phyloP scores from a whole-genome alignment of 2,113 vertebrate genomes.

The Apeltes quadracus region DNA sequence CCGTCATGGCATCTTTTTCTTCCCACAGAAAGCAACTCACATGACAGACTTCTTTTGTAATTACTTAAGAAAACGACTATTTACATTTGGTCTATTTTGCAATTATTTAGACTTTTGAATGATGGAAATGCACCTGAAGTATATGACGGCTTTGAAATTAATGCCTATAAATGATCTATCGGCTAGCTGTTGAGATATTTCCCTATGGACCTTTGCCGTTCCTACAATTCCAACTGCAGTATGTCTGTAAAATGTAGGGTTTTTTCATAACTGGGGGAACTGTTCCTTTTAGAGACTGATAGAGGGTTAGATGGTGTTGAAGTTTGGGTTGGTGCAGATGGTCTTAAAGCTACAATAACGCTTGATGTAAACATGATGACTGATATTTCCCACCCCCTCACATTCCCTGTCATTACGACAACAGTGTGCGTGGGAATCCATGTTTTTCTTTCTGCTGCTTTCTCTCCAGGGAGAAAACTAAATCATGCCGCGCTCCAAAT shows the following conservation, averaged over 20 bases:
- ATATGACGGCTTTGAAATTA: neutral
- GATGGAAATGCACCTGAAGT: neutral
- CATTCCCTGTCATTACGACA: slow-evolving; percentile 54
- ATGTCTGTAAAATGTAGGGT: neutral
- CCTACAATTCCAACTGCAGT: neutral
- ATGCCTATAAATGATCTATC: neutral
- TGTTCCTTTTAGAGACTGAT: neutral
- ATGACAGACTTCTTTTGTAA: slow-evolving; percentile 1
- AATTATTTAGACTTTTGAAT: neutral
- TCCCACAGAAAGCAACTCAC: slow-evolving; percentile 47
- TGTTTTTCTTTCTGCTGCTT: slow-evolving; percentile 57
- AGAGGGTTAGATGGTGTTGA: neutral
- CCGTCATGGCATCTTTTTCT: slow-evolving; percentile 26
- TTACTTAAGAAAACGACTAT: neutral
- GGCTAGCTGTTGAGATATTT: neutral
- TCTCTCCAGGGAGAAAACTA: slow-evolving; percentile 45
- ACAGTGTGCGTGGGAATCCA: slow-evolving; percentile 55
- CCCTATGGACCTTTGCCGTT: neutral
- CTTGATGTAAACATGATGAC: slow-evolving; percentile 54
- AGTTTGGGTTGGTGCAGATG: slow-evolving; percentile 12
- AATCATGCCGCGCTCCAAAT: slow-evolving; percentile 40
- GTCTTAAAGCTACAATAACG: slow-evolving; percentile 51
- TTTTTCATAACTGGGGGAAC: neutral
- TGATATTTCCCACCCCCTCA: slow-evolving; percentile 49
- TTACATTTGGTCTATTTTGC: neutral